These are phyloP conservation scores for Spizella passerina DNA, from an alignment of 2,797 vertebrate genomes.

Conservation along the genomic window DNA sequence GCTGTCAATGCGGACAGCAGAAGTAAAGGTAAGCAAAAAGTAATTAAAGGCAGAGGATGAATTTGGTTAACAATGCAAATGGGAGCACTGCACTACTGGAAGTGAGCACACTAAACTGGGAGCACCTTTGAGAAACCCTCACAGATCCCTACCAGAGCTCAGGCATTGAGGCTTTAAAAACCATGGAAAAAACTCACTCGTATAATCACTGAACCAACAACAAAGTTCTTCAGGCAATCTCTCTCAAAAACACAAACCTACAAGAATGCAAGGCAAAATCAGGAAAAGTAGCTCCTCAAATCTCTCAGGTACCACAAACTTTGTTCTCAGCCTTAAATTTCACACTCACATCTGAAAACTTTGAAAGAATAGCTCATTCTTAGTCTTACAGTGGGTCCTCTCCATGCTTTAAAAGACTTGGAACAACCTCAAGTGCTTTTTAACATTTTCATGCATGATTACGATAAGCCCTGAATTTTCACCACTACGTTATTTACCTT, in stretches of 20 bases:
- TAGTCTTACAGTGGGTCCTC: background rate
- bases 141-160: background rate
- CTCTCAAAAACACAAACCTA: background rate
- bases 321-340: background rate
- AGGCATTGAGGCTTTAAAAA: background rate
- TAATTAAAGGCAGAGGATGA: background rate
- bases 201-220: background rate
- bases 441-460: background rate
- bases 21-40: background rate
- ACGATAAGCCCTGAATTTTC: background rate
- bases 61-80: background rate
- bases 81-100: background rate
- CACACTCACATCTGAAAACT: background rate
- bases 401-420: background rate
- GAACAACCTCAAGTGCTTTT: background rate
- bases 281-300: background rate
- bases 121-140: background rate
- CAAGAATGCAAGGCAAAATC: background rate
- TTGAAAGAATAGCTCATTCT: background rate
- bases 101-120: background rate
- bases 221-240: background rate
- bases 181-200: background rate
- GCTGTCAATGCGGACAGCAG: background rate
- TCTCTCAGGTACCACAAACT: background rate
- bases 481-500: conserved; percentile 55